phyloP scores from a whole-genome alignment of 2,888 invertebrate genomes.

The Cataglyphis altisquamis region DNA sequence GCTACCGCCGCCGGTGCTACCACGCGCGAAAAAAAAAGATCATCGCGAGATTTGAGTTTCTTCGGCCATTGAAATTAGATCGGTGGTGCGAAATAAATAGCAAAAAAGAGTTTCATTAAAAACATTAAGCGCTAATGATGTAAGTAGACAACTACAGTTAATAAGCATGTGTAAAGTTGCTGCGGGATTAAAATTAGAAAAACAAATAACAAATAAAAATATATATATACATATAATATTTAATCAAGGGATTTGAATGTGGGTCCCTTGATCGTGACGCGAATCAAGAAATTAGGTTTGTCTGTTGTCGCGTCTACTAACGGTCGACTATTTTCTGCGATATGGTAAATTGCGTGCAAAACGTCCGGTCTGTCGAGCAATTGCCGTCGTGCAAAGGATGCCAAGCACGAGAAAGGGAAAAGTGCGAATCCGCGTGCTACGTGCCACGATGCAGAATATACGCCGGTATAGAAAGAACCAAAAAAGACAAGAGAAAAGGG shows the following conservation, averaged over 20 bases:
- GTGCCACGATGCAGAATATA: conserved; percentile 39
- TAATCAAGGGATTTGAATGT: conserved; percentile 35
- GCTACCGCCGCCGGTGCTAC: conserved; percentile 19
- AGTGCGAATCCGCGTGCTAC: conserved; percentile 50
- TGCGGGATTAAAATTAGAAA: conserved; percentile 5
- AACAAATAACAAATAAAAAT: background rate
- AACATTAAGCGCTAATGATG: conserved; percentile 52
- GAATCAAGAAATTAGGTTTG: conserved; percentile 28
- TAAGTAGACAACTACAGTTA: background rate
- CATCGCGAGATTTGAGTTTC: conserved; percentile 28
- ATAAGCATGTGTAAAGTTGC: background rate
- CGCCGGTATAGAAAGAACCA: background rate
- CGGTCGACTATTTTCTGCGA: conserved; percentile 26
- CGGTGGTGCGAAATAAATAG: conserved; percentile 65
- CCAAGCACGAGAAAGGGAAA: background rate
- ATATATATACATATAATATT: conserved; percentile 1
- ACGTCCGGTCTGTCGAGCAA: conserved; percentile 59
- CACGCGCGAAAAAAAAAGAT: conserved; percentile 7
- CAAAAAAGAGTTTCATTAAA: conserved; percentile 74
- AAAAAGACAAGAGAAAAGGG: conserved; percentile 53
- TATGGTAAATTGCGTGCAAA: conserved; percentile 71
- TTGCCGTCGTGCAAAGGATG: conserved; percentile 33
- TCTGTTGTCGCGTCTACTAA: conserved; percentile 34
- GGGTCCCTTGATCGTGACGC: background rate
- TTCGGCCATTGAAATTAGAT: conserved; percentile 64